A percentile compares a stretch with the other conserved stretches of the same genome.
These are phyloP conservation scores for Hesperia comma DNA, from an alignment of 2,888 invertebrate genomes.

Conservation along the genomic window DNA sequence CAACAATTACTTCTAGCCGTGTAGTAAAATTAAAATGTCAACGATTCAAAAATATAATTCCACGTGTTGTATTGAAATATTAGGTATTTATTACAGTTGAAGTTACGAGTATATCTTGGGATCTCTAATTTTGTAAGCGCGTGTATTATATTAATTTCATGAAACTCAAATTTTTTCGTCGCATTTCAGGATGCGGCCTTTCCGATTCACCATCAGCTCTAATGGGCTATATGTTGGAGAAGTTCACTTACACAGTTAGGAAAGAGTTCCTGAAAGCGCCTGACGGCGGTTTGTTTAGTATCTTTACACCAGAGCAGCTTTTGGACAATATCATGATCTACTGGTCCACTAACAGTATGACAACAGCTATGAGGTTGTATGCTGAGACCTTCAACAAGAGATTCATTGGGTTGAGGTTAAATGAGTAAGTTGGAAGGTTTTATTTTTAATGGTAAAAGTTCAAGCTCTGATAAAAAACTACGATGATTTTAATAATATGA, in stretches of 20 bases:
- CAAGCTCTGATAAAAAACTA: no score
- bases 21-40: no score
- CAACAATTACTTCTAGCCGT: no score
- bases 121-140: no score
- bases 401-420: slow-evolving; percentile 48
- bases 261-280: slow-evolving; percentile 78
- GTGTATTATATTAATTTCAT: no score
- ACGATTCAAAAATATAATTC: no score
- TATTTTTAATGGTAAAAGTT: no score
- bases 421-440: slow-evolving; percentile 45
- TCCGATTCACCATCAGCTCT: slow-evolving; percentile 92
- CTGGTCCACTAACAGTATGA: slow-evolving; percentile 77
- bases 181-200: slow-evolving; percentile 85
- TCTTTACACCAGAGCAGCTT: slow-evolving; percentile 66
- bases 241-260: slow-evolving; percentile 88
- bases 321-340: slow-evolving; percentile 84
- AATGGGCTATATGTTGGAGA: slow-evolving; percentile 95
- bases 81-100: no score
- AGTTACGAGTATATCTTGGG: no score
- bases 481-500: no score
- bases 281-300: slow-evolving; percentile 86
- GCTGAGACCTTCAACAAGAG: slow-evolving; percentile 79
- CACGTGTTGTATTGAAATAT: no score
- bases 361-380: slow-evolving; percentile 82
- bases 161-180: slow-evolving; percentile 13